Conservation (phyloP, 1,140 invertebrate species). For the Nixonia krombeini region DNA sequence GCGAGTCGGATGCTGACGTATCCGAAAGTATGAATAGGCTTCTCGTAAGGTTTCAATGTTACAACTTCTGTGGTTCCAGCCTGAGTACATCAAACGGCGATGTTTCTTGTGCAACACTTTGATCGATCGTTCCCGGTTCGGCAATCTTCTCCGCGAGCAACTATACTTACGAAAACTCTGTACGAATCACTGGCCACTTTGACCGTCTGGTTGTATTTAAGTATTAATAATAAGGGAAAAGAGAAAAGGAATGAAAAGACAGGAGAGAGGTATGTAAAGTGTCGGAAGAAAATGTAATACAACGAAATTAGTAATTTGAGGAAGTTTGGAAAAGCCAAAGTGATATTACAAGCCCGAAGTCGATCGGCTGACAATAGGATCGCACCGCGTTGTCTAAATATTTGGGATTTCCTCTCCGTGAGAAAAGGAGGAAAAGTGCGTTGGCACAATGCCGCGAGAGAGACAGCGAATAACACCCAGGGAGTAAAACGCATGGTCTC, state of each 20-base stretch:
- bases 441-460: slow-evolving; percentile 1
- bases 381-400: slow-evolving; percentile 59
- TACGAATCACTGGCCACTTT: too few species aligned
- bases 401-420: slow-evolving; percentile 49
- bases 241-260: slow-evolving; percentile 37
- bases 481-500: slow-evolving; percentile 59
- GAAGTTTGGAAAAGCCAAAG: slow-evolving; percentile 34
- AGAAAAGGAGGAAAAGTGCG: slow-evolving; percentile 26
- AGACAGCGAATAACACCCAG: slow-evolving; percentile 44
- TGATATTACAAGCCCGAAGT: slow-evolving; percentile 23
- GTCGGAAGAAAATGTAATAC: too few species aligned
- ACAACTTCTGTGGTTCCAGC: slow-evolving; percentile 6
- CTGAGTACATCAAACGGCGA: slow-evolving; percentile 21
- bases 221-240: not conserved
- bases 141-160: not conserved
- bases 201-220: too few species aligned
- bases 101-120: slow-evolving; percentile 29
- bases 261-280: too few species aligned
- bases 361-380: slow-evolving; percentile 47
- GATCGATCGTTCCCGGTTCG: slow-evolving; percentile 27
- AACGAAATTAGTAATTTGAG: too few species aligned
- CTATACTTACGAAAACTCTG: too few species aligned
- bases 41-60: slow-evolving; percentile 19
- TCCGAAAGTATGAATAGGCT: slow-evolving; percentile 36
- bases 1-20: slow-evolving; percentile 19